These are phyloP conservation scores for Julus scandinavius DNA, from an alignment of 2,888 invertebrate genomes.

Conservation along the genomic window DNA sequence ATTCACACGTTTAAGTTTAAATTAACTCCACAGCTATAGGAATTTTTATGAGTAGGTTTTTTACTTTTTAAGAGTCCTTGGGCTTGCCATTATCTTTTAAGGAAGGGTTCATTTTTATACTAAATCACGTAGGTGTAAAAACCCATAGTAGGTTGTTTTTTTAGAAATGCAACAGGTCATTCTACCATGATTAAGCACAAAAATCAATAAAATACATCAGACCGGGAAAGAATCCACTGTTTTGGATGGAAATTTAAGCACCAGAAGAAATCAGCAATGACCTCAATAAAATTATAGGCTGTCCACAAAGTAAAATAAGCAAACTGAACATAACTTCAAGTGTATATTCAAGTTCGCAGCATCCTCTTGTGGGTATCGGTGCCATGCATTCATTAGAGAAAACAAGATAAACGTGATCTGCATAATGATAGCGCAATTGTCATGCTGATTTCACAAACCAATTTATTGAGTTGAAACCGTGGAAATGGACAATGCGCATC, in stretches of 20 bases:
- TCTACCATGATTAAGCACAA: background rate
- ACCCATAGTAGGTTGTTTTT: background rate
- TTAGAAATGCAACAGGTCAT: background rate
- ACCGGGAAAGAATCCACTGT: no score
- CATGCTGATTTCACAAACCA: background rate
- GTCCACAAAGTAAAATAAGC: background rate
- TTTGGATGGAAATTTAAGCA: no score
- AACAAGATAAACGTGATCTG: background rate
- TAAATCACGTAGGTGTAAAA: conserved; percentile 14
- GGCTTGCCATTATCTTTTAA: background rate
- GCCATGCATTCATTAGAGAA: no score
- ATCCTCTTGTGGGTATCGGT: no score
- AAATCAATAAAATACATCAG: background rate
- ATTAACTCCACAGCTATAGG: background rate
- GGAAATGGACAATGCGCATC: background rate
- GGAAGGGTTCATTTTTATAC: background rate
- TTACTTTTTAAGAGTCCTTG: background rate
- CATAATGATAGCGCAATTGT: background rate
- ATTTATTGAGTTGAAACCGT: conserved; percentile 1
- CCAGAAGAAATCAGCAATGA: background rate
- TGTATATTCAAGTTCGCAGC: no score
- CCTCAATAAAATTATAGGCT: background rate
- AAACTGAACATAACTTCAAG: no score
- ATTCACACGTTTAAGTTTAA: background rate
- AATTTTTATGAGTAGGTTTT: background rate